Percentiles rank a stretch among this genome's conserved stretches.
phyloP scores from a whole-genome alignment of 1,140 invertebrate species.

The Gonatopus flavifemur region DNA sequence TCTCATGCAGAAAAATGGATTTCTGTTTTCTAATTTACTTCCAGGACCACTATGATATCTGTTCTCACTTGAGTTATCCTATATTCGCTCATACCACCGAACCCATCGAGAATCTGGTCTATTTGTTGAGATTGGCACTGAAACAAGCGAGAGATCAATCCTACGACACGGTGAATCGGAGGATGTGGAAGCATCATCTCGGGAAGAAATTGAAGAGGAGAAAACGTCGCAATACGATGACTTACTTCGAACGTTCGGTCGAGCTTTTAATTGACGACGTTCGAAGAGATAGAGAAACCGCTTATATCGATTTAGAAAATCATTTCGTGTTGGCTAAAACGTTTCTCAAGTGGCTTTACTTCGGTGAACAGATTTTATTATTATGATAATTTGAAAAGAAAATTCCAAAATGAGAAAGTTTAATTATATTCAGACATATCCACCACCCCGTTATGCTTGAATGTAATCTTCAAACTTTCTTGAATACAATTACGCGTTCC shows the following conservation, averaged over 20 bases:
- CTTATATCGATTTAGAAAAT: constrained; percentile 56
- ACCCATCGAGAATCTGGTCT: constrained; percentile 63
- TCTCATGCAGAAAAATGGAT: not conserved
- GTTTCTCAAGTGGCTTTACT: constrained; percentile 65
- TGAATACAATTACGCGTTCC: too few relatives aligned
- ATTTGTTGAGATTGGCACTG: constrained; percentile 63
- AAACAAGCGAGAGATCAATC: constrained; percentile 65
- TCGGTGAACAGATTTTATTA: constrained; percentile 26
- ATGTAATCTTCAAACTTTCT: too few relatives aligned
- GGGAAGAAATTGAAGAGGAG: constrained; percentile 8
- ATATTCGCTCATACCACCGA: constrained; percentile 51
- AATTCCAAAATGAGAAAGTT: not conserved
- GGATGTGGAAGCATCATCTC: constrained; percentile 17
- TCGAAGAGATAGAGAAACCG: constrained; percentile 59
- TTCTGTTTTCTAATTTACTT: constrained; percentile 2
- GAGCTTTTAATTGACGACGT: constrained; percentile 64
- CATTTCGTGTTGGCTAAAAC: constrained; percentile 59
- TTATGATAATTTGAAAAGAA: not conserved
- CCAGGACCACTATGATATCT: constrained; percentile 53
- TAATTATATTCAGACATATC: not conserved
- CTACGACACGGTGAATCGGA: constrained; percentile 22
- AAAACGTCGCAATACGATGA: constrained; percentile 39
- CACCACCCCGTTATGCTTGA: too few relatives aligned
- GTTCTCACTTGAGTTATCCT: constrained; percentile 51
- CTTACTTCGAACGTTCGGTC: constrained; percentile 62